Evolutionary conservation across 2,113 vertebrate species (phyloP).

Genomic region (zebrafish (Danio rerio)): DNA sequence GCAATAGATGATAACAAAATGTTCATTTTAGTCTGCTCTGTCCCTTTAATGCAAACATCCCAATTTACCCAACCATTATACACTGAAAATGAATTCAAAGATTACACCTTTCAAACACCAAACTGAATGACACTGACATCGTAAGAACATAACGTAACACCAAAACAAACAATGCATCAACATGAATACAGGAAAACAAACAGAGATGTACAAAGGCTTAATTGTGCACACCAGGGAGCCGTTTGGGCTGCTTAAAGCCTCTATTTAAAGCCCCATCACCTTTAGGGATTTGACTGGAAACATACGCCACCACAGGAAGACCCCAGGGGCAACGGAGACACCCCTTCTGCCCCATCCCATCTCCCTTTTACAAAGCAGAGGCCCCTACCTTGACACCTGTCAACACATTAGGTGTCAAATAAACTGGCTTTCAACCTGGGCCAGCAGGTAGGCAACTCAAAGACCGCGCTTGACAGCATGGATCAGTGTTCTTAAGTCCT

Average conservation of each 20-base stretch:
- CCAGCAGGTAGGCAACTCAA: constrained; percentile 69
- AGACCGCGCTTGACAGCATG: constrained; percentile 43
- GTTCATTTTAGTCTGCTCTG: neutral
- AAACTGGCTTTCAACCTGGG: constrained; percentile 71
- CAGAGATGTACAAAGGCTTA: constrained; percentile 70
- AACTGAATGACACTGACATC: neutral
- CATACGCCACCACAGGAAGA: constrained; percentile 76
- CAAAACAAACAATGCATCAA: constrained; percentile 60
- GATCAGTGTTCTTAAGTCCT: constrained; percentile 32
- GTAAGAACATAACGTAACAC: constrained; percentile 50
- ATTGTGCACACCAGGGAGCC: constrained; percentile 74
- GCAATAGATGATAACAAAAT: neutral
- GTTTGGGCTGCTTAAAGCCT: constrained; percentile 66
- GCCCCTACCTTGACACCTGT: constrained; percentile 70
- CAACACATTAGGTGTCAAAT: constrained; percentile 72
- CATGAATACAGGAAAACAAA: constrained; percentile 69
- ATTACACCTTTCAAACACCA: neutral
- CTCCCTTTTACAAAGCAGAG: constrained; percentile 69
- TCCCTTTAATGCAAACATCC: neutral
- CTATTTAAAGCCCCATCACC: constrained; percentile 67
- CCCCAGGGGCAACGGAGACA: constrained; percentile 67
- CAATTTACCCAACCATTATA: neutral
- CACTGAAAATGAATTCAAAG: neutral
- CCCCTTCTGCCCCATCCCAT: constrained; percentile 55
- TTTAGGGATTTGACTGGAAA: constrained; percentile 66